phyloP scores from a whole-genome alignment of 2,113 vertebrate genomes.

The Lamprologus callipterus region DNA sequence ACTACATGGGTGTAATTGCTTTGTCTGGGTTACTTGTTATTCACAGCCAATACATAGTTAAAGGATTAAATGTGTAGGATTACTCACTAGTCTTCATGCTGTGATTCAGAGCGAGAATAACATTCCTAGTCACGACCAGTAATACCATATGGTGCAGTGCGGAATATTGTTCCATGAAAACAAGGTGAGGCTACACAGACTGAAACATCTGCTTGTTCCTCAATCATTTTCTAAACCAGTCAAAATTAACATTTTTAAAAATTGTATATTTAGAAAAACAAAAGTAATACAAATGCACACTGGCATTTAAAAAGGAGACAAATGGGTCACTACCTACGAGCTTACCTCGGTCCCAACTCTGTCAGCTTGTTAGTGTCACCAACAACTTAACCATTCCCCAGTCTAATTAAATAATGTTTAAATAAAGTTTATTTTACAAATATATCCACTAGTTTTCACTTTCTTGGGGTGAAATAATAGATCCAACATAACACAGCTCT shows the following conservation, averaged over 20 bases:
- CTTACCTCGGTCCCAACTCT: background rate
- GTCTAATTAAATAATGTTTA: background rate
- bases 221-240: background rate
- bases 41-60: constrained; percentile 35
- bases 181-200: background rate
- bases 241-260: background rate
- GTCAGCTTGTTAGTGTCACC: background rate
- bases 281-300: background rate
- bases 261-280: background rate
- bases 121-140: constrained; percentile 22
- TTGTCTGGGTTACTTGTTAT: constrained; percentile 15
- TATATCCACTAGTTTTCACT: background rate
- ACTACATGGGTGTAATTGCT: constrained; percentile 21
- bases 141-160: background rate
- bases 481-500: background rate
- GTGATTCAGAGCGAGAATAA: constrained; percentile 29
- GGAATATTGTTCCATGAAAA: background rate
- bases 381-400: background rate
- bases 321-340: background rate
- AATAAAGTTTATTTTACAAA: background rate
- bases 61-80: constrained; percentile 41
- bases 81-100: constrained; percentile 40
- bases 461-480: background rate
- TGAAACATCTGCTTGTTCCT: background rate
- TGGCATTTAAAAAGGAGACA: background rate